Evolutionary conservation across 2,113 vertebrate genomes (phyloP), one percentile per base, ranked within the genome.

Genomic region (Numida meleagris): DNA sequence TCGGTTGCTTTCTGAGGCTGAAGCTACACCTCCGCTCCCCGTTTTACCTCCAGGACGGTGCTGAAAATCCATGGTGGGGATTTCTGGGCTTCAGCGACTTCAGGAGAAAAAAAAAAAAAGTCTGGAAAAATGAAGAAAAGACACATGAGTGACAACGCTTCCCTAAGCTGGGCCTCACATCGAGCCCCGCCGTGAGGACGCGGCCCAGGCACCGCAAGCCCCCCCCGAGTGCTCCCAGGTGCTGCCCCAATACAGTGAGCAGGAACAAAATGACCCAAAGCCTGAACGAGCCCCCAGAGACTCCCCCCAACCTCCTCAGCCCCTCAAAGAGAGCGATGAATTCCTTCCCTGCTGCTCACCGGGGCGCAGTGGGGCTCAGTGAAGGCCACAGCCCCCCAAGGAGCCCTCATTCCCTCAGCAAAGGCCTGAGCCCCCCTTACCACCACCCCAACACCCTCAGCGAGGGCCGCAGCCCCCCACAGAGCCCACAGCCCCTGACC

Each of bases 11-110:
- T 99, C 99, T 0, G 99, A 99, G 90, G 99, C 95, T 2, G 99
- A 99, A 10, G 99, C 99, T 11, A 99, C 99, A 0, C 99, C 99
- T 9, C 99, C 99, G 0, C 99, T 99, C 50, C 99, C 99, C 0
- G 99, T 99, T 96, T 99, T 99, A 3, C 99, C 99, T 13, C 99
- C 99, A 0, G 99, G 99, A 25, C 99, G 97, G 83, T 99, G 99
- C 65, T 99, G 99, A 96, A 99, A 99, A 98, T 99, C 99, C 99
- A 99, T 99, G 77, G 33, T 17, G 72, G 78, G 15, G 2, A 23
- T 3, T 7, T 8, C 2, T 15, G 85, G 4, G 15, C 29, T 51
- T 91, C 75, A 96, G 29, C 12, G 20, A 1, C 78, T 62, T 17
- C 16, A 0, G 12, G 20, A 89, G 29, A 88, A 74, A 82, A 12